Conservation (phyloP, 2,888 invertebrate genomes). For the Rotaria sp. region DNA sequence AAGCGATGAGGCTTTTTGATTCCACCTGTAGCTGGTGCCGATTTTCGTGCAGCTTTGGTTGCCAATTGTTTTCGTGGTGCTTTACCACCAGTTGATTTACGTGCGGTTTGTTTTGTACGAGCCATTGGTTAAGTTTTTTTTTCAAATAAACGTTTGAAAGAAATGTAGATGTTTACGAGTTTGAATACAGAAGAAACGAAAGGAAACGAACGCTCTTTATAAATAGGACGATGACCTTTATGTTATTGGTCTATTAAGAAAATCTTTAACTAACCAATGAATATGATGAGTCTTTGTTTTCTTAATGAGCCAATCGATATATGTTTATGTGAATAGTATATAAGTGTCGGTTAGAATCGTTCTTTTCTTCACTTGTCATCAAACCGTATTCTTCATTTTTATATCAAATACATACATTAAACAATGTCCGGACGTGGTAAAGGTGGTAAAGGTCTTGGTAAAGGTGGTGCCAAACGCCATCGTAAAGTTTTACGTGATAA, state of each 20-base stretch:
- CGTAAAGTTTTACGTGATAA: slow-evolving; percentile 71
- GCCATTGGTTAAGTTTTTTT: slow-evolving; percentile 64
- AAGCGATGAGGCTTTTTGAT: slow-evolving; percentile 95
- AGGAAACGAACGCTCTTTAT: neutral
- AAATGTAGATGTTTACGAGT: neutral
- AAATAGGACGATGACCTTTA: neutral
- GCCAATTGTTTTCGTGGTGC: slow-evolving; percentile 86
- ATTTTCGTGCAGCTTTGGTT: slow-evolving; percentile 87
- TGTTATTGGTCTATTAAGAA: neutral
- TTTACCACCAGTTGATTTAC: slow-evolving; percentile 93
- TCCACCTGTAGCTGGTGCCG: slow-evolving; percentile 85
- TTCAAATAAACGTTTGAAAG: neutral
- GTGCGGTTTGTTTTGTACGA: slow-evolving; percentile 92
- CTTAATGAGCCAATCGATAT: neutral
- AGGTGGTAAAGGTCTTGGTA: slow-evolving; percentile 71
- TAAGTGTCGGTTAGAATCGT: neutral
- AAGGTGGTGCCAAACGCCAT: slow-evolving; percentile 75
- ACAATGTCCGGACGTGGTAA: slow-evolving; percentile 72
- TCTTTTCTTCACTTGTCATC: neutral
- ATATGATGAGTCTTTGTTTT: slow-evolving; percentile 9
- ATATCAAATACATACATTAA: neutral
- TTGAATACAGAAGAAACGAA: neutral
- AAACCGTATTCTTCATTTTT: neutral
- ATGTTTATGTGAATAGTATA: neutral
- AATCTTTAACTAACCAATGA: neutral